These are phyloP conservation scores for Arrhopalites spinosus DNA, from an alignment of 2,888 invertebrate species.

Conservation along the genomic window DNA sequence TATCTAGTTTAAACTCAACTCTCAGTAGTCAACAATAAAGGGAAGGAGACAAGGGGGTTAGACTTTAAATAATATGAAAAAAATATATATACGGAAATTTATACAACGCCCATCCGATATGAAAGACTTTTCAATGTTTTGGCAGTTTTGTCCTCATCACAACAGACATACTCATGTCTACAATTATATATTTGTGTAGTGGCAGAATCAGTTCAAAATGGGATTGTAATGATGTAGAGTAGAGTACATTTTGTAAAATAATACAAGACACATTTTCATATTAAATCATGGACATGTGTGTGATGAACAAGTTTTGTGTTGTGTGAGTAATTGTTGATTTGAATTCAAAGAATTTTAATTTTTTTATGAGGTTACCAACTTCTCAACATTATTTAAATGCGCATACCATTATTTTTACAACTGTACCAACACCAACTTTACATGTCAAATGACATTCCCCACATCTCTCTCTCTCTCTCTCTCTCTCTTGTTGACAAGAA, in stretches of 20 bases:
- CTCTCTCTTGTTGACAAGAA: too few relatives aligned
- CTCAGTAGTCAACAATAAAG: too few relatives aligned
- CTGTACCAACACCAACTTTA: too few relatives aligned
- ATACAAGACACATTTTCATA: not conserved
- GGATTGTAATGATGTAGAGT: too few relatives aligned
- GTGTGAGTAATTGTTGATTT: not conserved
- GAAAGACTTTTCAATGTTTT: not conserved
- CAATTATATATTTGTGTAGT: not conserved
- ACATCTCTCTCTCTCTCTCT: too few relatives aligned
- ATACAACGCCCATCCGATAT: slow-evolving; percentile 17
- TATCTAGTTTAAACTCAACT: too few relatives aligned
- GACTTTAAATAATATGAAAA: not conserved
- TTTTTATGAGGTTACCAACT: too few relatives aligned
- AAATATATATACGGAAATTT: not conserved
- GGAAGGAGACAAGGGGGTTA: not conserved
- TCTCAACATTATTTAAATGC: too few relatives aligned
- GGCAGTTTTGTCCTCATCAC: not conserved
- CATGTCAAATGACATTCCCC: too few relatives aligned
- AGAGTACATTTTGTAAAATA: too few relatives aligned
- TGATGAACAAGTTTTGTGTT: not conserved
- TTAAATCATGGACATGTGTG: not conserved
- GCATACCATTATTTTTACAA: too few relatives aligned
- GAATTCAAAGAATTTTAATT: not conserved
- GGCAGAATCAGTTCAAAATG: too few relatives aligned
- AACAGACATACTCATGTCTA: not conserved